Evolutionary conservation across 2,797 vertebrate species (phyloP).

Genomic region (Fundulus diaphanus): DNA sequence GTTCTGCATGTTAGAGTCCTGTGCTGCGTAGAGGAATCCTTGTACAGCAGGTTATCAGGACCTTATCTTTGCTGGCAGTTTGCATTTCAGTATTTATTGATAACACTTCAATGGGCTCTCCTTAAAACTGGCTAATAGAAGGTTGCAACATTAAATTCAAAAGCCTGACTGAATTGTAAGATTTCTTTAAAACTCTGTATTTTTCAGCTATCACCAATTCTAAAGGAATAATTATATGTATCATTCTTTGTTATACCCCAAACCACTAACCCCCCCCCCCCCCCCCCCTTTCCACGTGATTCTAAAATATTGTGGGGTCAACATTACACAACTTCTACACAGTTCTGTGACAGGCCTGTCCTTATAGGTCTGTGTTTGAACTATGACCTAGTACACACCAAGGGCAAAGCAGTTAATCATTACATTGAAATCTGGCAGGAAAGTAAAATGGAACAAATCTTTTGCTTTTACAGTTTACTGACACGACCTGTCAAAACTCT

Average conservation of each 20-base stretch:
- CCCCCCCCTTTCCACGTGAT: not conserved
- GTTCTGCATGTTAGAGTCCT: not conserved
- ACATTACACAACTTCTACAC: not conserved
- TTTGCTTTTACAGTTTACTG: not conserved
- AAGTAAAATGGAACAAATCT: not conserved
- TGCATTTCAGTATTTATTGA: not conserved
- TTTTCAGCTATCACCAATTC: not conserved
- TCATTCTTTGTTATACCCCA: not conserved
- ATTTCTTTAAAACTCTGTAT: not conserved
- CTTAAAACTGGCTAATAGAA: not conserved
- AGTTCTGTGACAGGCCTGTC: not conserved
- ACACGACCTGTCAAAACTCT: not conserved
- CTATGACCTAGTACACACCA: not conserved
- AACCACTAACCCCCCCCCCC: not conserved
- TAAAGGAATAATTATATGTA: not conserved
- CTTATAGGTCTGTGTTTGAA: not conserved
- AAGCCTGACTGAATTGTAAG: not conserved
- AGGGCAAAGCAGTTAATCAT: conserved; percentile 2
- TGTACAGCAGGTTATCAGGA: not conserved
- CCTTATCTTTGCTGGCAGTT: not conserved
- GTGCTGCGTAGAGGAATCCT: not conserved
- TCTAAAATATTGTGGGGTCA: not conserved
- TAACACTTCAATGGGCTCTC: no score
- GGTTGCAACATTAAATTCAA: not conserved
- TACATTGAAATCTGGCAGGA: not conserved